Percentiles rank a stretch among this genome's conserved stretches.
Evolutionary conservation across 2,113 vertebrate species (phyloP).

Genomic region (Paralichthys olivaceus): DNA sequence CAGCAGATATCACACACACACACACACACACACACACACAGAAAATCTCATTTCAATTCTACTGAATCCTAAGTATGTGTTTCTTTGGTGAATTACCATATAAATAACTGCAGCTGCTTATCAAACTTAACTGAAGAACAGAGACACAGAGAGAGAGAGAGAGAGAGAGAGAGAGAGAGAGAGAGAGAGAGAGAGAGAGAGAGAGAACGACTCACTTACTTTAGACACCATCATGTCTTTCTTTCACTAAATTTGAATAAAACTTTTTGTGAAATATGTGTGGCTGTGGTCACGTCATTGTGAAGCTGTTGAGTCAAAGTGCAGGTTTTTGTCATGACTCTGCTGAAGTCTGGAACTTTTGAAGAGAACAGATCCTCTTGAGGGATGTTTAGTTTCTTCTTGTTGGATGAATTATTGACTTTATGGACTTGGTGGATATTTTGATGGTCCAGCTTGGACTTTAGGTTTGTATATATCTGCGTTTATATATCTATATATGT

Average conservation of each 20-base stretch:
- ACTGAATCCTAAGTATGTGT: slow-evolving; percentile 41
- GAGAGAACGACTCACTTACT: too few species aligned
- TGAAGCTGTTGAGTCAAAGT: too few species aligned
- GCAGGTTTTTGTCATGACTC: not conserved
- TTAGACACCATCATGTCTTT: not conserved
- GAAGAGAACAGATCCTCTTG: too few species aligned
- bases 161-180: not conserved
- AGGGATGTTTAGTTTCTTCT: too few species aligned
- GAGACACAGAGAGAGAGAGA: not conserved
- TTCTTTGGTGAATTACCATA: slow-evolving; percentile 65
- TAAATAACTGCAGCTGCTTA: slow-evolving; percentile 62
- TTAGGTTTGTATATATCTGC: too few species aligned
- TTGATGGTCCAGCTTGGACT: too few species aligned
- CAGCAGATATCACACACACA: not conserved
- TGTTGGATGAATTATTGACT: too few species aligned
- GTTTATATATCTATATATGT: too few species aligned
- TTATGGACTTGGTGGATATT: too few species aligned
- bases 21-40: not conserved
- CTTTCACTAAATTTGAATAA: not conserved
- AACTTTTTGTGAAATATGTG: not conserved
- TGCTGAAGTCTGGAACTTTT: too few species aligned
- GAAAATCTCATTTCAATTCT: slow-evolving; percentile 29
- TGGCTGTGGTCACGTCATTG: not conserved
- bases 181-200: too few species aligned
- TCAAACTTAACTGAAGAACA: slow-evolving; percentile 46